phyloP scores from a whole-genome alignment of 2,888 invertebrate genomes.

The Pterostichus niger region DNA sequence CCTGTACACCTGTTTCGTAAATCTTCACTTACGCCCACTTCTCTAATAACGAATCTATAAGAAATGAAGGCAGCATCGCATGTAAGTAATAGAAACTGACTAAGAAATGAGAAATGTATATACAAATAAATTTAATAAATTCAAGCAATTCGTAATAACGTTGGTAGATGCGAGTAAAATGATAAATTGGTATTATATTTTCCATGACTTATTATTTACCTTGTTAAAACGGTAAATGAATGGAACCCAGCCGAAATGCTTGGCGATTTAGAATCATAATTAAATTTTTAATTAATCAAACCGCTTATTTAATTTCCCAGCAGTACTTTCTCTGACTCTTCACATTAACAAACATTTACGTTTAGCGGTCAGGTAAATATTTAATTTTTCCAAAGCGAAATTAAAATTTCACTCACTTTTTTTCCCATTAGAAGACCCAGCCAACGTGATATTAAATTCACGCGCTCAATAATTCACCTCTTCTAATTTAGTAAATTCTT shows the following conservation, averaged over 20 bases:
- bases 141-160: no score
- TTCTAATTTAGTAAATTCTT: conserved; percentile 45
- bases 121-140: no score
- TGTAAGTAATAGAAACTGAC: no score
- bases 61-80: no score
- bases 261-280: conserved; percentile 22
- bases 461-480: conserved; percentile 39
- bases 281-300: conserved; percentile 56
- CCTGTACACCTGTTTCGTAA: no score
- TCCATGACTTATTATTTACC: conserved; percentile 35
- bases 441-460: conserved; percentile 58
- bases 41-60: no score
- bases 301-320: conserved; percentile 38
- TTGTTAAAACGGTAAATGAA: not conserved
- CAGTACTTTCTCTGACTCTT: conserved; percentile 11
- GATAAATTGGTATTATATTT: not conserved
- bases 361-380: conserved; percentile 45
- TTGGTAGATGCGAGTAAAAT: no score
- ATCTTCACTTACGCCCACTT: no score
- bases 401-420: conserved; percentile 36
- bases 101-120: no score
- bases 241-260: not conserved
- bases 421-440: not conserved
- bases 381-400: conserved; percentile 47
- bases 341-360: conserved; percentile 14